phyloP scores from a whole-genome alignment of 2,797 vertebrate species.

The Sebastes diaconus region DNA sequence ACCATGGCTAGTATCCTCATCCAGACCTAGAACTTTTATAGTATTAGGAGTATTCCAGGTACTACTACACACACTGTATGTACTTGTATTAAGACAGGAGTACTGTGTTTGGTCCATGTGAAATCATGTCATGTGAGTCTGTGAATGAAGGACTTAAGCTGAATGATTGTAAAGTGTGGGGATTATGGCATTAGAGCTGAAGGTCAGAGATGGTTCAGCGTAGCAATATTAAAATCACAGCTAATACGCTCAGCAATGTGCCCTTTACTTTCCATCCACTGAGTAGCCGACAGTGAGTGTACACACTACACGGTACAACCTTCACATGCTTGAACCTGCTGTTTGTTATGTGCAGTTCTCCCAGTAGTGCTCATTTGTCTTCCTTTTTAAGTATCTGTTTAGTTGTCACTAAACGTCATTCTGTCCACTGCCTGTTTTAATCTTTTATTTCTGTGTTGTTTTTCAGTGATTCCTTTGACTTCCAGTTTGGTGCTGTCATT shows the following conservation, averaged over 20 bases:
- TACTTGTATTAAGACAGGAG: neutral
- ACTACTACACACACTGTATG: neutral
- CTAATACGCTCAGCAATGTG: constrained; percentile 55
- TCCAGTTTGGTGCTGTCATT: constrained; percentile 94
- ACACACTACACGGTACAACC: neutral
- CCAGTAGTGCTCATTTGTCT: neutral
- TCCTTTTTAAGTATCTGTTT: neutral
- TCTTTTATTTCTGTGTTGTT: constrained; percentile 2
- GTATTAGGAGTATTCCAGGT: neutral
- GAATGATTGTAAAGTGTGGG: constrained; percentile 33
- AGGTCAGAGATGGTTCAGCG: constrained; percentile 46
- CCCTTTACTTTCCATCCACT: constrained; percentile 24
- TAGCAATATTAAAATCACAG: constrained; percentile 40
- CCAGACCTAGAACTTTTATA: neutral
- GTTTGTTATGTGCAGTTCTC: neutral
- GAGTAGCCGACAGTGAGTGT: neutral
- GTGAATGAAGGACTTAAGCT: constrained; percentile 16
- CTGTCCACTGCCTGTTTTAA: neutral
- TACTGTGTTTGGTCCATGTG: neutral
- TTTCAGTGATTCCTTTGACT: constrained; percentile 93
- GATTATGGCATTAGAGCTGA: constrained; percentile 61
- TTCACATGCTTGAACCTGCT: neutral
- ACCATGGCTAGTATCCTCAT: neutral
- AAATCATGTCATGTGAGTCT: constrained; percentile 53
- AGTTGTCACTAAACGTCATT: neutral